phyloP scores from a whole-genome alignment of 2,888 invertebrate species.

The Galerucella calmariensis region DNA sequence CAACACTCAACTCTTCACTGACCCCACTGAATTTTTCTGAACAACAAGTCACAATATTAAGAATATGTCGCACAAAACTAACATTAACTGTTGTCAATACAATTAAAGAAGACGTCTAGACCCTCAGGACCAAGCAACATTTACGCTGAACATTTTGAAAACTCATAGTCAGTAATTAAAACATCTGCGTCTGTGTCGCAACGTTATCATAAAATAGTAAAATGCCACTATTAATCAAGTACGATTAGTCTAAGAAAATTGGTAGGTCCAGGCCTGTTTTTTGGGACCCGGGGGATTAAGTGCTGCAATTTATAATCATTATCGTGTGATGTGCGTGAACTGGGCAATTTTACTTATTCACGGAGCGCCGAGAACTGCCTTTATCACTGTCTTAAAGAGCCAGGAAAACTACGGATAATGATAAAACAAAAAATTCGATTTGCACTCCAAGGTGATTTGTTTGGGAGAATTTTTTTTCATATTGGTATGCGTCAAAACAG shows the following conservation, averaged over 20 bases:
- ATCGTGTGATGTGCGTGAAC: slow-evolving; percentile 49
- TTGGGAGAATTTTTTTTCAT: neutral
- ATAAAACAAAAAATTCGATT: neutral
- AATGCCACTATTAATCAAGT: neutral
- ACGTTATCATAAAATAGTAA: neutral
- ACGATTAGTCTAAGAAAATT: slow-evolving; percentile 13
- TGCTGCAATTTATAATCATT: slow-evolving; percentile 55
- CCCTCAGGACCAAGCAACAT: too few relatives aligned
- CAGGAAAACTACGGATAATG: slow-evolving; percentile 3
- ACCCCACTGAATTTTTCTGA: too few relatives aligned
- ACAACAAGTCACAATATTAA: too few relatives aligned
- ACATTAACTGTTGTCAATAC: too few relatives aligned
- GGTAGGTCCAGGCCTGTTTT: slow-evolving; percentile 17
- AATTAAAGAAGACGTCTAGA: too few relatives aligned
- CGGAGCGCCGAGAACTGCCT: slow-evolving; percentile 32
- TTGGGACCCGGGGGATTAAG: slow-evolving; percentile 33
- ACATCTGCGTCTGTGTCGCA: too few relatives aligned
- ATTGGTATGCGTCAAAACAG: neutral
- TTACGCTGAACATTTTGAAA: too few relatives aligned
- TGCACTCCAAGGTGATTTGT: neutral
- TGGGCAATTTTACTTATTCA: slow-evolving; percentile 51
- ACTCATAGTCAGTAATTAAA: too few relatives aligned
- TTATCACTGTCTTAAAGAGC: slow-evolving; percentile 39
- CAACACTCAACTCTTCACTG: too few relatives aligned
- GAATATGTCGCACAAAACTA: too few relatives aligned